Evolutionary conservation across 2,797 vertebrate species (phyloP).

Genomic region (Paedocypris micromegethes): DNA sequence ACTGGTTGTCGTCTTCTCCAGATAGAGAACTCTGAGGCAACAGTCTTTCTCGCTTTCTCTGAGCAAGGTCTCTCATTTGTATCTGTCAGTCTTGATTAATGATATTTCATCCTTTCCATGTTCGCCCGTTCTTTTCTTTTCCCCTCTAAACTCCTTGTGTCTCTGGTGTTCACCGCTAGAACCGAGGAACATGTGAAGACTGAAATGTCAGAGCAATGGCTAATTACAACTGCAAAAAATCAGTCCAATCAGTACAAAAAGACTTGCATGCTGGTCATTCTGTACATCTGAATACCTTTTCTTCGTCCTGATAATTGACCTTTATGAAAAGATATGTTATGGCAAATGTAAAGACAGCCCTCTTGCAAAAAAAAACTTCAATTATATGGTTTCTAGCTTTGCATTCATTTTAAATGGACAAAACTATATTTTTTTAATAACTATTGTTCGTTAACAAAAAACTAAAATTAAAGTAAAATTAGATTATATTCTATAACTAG

Average conservation of each 20-base stretch:
- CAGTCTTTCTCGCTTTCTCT: slow-evolving; percentile 38
- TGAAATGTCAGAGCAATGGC: neutral
- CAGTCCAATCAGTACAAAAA: neutral
- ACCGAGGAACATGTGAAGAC: neutral
- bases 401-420: too few relatives aligned
- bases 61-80: slow-evolving; percentile 51
- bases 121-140: slow-evolving; percentile 46
- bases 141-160: slow-evolving; percentile 10
- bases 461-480: too few relatives aligned
- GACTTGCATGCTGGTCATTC: too few relatives aligned
- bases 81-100: slow-evolving; percentile 55
- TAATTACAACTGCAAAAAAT: neutral
- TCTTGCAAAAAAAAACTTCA: too few relatives aligned
- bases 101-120: slow-evolving; percentile 51
- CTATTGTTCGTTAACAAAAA: too few relatives aligned
- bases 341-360: too few relatives aligned
- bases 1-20: slow-evolving; percentile 16
- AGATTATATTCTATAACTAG: too few relatives aligned
- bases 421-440: too few relatives aligned
- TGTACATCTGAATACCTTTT: neutral
- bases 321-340: too few relatives aligned
- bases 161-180: slow-evolving; percentile 1
- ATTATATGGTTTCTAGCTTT: too few relatives aligned
- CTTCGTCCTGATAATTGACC: too few relatives aligned
- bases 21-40: slow-evolving; percentile 34